These are phyloP conservation scores for Aethes cnicana DNA, from an alignment of 2,888 invertebrate species.

Conservation along the genomic window DNA sequence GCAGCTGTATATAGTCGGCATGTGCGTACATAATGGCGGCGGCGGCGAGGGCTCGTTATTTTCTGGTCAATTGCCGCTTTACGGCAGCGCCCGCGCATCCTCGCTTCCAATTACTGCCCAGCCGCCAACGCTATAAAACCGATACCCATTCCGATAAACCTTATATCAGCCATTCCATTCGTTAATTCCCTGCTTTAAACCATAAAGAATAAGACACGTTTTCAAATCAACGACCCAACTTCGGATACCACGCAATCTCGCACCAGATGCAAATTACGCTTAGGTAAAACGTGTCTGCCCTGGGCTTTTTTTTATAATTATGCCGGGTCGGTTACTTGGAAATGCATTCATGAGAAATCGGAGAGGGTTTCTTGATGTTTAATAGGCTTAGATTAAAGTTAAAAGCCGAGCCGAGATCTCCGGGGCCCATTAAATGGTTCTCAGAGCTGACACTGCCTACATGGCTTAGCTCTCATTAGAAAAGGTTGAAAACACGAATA, in stretches of 20 bases:
- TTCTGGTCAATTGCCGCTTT: slow-evolving; percentile 82
- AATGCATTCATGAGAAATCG: slow-evolving; percentile 78
- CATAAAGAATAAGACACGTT: slow-evolving; percentile 36
- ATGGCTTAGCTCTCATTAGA: slow-evolving; percentile 57
- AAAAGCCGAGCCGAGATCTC: slow-evolving; percentile 67
- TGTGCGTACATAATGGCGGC: slow-evolving; percentile 56
- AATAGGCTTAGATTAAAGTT: slow-evolving; percentile 81
- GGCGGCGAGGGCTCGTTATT: slow-evolving; percentile 74
- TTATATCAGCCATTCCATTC: slow-evolving; percentile 35
- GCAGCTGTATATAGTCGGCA: slow-evolving; percentile 71
- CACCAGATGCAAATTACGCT: slow-evolving; percentile 75
- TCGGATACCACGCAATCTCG: slow-evolving; percentile 33
- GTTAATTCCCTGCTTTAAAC: not conserved
- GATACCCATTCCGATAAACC: slow-evolving; percentile 40
- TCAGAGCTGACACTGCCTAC: slow-evolving; percentile 47
- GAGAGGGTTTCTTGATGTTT: slow-evolving; percentile 74
- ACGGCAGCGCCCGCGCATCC: slow-evolving; percentile 80
- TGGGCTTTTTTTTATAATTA: slow-evolving; percentile 80
- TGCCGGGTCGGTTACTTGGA: slow-evolving; percentile 79
- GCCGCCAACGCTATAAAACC: slow-evolving; percentile 78
- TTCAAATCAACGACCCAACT: slow-evolving; percentile 19
- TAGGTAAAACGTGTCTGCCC: slow-evolving; percentile 79
- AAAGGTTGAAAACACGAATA: slow-evolving; percentile 33
- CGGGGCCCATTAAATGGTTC: slow-evolving; percentile 65
- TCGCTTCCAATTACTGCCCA: slow-evolving; percentile 79